Base-by-base conservation (phyloP, 1,140 invertebrate genomes). In the Sogatella furcifera region DNA sequence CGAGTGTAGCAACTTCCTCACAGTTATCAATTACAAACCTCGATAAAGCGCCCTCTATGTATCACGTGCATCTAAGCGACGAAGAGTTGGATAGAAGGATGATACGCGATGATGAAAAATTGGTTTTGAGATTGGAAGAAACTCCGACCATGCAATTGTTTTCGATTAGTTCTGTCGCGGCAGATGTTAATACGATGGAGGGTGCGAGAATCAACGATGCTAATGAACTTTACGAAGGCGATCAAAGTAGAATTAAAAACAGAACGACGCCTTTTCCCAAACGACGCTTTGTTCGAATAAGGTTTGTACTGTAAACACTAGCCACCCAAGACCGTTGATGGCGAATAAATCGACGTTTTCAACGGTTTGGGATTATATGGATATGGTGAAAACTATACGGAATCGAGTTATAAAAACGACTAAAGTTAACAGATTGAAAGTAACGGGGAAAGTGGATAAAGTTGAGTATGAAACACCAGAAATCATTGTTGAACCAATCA, bases 311-410 rank as follows among this genome's bases (percentile, higher is more conserved):
- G 44, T 46, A 11, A 22, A 31, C 17, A 59, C 28, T 1, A 59
- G 52, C n/a, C 15, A 11, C 14, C 15, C 28, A 31, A 31, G 24
- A n/a, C 22, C 42, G 1, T 1, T 21, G 17, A 59, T 5, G 3
- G 11, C 15, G 1, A 59, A 59, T 17, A 28, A 44, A 11, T 2
- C 41, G 21, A 28, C 57, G 0, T 59, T 52, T 21, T 44, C 57
- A 10, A 6, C 57, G 0, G 14, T 15, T n/a, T 59, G 57, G 57
- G 57, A 59, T 14, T 52, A 52, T 13, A 34, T 52, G 44, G 57
- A 59, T 42, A 59, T 49, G 9, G 46, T 52, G 24, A 46, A 59
- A 21, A 10, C 34, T 3, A 38, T 38, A 5, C 34, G 34, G 9
- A 38, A 38, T 38, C 34, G 34, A 38, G 14, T 31, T 1, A 21